These are phyloP conservation scores for Pycnonotus jocosus DNA, from an alignment of 2,113 vertebrate species.

Conservation along the genomic window DNA sequence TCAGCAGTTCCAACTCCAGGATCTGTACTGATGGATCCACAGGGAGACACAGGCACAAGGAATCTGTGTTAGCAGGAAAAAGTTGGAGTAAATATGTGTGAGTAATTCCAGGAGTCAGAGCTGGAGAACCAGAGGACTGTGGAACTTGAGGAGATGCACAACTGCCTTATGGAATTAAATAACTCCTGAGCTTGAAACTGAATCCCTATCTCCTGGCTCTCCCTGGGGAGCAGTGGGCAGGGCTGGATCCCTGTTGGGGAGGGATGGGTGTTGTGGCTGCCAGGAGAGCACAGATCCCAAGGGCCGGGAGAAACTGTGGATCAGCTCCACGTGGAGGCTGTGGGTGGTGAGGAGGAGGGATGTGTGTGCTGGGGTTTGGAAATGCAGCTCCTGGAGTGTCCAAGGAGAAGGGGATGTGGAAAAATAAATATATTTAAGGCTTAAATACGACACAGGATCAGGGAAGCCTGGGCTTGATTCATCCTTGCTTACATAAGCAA, in stretches of 20 bases:
- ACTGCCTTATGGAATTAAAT: neutral
- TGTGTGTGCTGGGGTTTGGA: neutral
- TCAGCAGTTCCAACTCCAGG: neutral
- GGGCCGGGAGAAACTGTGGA: neutral
- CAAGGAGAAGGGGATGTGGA: neutral
- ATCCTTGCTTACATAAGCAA: neutral
- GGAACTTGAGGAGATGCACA: neutral
- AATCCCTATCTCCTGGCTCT: neutral
- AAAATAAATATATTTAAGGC: neutral
- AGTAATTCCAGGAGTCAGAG: neutral
- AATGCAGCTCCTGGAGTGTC: neutral
- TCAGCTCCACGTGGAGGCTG: neutral
- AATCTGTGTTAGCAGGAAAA: neutral
- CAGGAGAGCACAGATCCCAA: neutral
- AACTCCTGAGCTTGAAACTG: neutral
- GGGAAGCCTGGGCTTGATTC: neutral
- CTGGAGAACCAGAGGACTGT: neutral
- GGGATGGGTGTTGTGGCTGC: neutral
- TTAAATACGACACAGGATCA: neutral
- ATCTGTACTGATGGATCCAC: neutral
- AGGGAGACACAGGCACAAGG: neutral
- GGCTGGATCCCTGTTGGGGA: neutral
- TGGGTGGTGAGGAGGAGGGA: conserved; percentile 17
- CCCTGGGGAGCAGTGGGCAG: neutral
- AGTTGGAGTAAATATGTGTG: neutral